Base-by-base conservation (phyloP, 2,888 invertebrate genomes). In the Agrilus biguttatus region DNA sequence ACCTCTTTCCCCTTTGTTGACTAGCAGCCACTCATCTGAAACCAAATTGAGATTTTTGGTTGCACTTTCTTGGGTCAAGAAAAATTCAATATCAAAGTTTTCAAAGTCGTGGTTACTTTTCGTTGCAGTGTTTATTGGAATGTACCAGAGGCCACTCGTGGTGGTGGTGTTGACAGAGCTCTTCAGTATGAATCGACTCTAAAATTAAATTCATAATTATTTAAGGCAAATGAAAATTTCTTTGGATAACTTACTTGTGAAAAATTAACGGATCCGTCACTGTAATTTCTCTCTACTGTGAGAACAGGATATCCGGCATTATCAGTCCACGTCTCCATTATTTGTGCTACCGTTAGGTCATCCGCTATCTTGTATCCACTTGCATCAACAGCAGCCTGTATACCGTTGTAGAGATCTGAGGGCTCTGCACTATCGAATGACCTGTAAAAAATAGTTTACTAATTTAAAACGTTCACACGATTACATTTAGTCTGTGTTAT, bases 1-100 rank as follows among this genome's bases (percentile, higher is more conserved):
- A 74, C 77, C 74, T 45, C 74, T 74, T 60, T 75, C 72, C 47
- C 71, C 63, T 45, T 74, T 61, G 53, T 78, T 78, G 45, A 76
- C 52, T 37, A 80, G 71, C 44, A 71, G 65, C 75, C 77, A 77
- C 49, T 72, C 70, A 46, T 54, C 23, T 4, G 43, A n/a, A 5
- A 21, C 14, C 8, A 47, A 34, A 10, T 14, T 32, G 8, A 21
- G 12, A 6, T 41, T 12, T 12, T 14, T 21, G n/a, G 21, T 17
- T 1, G 36, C 33, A 13, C 19, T n/a, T 2, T 40, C 37, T 34
- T 6, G 5, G 0, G 60, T 63, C 0, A 77, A 48, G 77, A 77
- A 78, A 1, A 47, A 49, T 1, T 60, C 58, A 1, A 73, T 67
- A 3, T 55, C 59, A 12, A 75, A 75, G 37, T 69, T 60, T 0